Conservation (phyloP, 2,113 vertebrate species). For the Hyperoodon ampullatus region DNA sequence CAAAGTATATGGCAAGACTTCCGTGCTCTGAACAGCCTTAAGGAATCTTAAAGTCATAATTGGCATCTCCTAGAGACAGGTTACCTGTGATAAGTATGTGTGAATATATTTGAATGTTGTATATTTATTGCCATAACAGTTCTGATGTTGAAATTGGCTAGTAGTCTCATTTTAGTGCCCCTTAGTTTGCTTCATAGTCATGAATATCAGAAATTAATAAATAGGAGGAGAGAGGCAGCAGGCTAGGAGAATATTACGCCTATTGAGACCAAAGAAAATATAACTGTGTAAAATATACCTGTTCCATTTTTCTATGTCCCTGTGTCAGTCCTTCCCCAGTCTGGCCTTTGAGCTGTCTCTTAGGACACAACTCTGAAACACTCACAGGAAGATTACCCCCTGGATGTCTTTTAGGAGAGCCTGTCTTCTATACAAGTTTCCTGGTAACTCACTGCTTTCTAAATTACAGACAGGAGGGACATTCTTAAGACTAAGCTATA, state of each 20-base stretch:
- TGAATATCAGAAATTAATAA: neutral
- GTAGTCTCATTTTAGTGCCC: neutral
- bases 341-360: neutral
- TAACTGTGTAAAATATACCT: neutral
- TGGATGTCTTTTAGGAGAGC: neutral
- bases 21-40: neutral
- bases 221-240: neutral
- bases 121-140: neutral
- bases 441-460: neutral
- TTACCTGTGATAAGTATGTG: neutral
- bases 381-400: neutral
- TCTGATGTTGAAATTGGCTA: neutral
- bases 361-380: neutral
- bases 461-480: neutral
- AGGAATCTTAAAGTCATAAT: neutral
- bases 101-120: neutral
- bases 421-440: neutral
- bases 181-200: neutral
- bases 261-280: neutral
- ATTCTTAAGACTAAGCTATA: neutral
- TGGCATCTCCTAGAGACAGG: neutral
- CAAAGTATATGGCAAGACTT: neutral
- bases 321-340: neutral
- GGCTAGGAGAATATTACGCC: neutral
- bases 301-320: neutral